phyloP scores from a whole-genome alignment of 2,888 invertebrate genomes.

The Mystacides longicornis region DNA sequence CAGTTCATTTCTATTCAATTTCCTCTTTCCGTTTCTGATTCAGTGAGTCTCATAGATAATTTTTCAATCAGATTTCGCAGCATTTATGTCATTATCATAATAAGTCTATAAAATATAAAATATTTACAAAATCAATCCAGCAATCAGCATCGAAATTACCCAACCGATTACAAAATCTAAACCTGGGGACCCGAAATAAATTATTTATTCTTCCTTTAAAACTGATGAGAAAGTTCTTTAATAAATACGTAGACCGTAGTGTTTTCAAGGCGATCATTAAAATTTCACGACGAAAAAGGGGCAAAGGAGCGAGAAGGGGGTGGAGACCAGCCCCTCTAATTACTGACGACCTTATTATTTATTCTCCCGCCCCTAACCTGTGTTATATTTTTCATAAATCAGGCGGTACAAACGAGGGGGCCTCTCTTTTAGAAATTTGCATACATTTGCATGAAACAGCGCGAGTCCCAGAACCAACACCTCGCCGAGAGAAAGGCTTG shows the following conservation, averaged over 20 bases:
- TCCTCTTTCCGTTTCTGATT: no score
- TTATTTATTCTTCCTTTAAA: not conserved
- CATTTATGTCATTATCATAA: no score
- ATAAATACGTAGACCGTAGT: constrained; percentile 5
- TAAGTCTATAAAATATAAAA: no score
- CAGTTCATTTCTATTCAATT: no score
- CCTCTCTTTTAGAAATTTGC: constrained; percentile 13
- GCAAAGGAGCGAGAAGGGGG: not conserved
- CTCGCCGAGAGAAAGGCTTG: not conserved
- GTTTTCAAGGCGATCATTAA: constrained; percentile 9
- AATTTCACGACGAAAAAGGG: not conserved
- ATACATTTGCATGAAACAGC: constrained; percentile 13
- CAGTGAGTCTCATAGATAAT: not conserved
- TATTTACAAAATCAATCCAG: not conserved
- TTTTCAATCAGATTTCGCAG: no score
- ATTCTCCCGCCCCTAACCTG: constrained; percentile 9
- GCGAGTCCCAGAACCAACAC: not conserved
- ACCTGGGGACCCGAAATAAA: not conserved
- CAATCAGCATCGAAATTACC: not conserved
- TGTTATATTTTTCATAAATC: constrained; percentile 17
- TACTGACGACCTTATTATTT: constrained; percentile 9
- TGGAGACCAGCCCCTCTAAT: constrained; percentile 6
- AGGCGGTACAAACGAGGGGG: constrained; percentile 12
- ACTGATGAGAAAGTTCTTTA: not conserved
- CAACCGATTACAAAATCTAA: not conserved